Conservation (phyloP, 2,113 vertebrate genomes). For the Glaucidium brasilianum region DNA sequence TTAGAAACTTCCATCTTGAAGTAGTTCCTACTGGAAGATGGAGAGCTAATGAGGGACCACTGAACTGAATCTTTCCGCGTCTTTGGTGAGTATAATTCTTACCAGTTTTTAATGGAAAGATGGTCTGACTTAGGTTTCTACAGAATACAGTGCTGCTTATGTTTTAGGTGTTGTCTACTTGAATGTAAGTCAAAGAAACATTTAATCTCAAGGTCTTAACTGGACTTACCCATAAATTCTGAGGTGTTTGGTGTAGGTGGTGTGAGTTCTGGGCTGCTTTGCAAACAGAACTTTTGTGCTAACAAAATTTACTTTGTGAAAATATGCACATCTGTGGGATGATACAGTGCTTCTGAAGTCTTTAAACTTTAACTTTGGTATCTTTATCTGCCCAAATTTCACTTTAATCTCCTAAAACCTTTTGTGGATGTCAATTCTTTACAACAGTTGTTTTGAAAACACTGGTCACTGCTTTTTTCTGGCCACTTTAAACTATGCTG, state of each 20-base stretch:
- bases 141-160: neutral
- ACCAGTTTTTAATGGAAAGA: neutral
- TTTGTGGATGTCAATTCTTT: neutral
- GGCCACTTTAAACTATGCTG: neutral
- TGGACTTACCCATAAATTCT: neutral
- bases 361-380: neutral
- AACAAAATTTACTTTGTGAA: neutral
- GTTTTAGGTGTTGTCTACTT: neutral
- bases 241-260: neutral
- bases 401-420: neutral
- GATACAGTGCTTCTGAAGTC: neutral
- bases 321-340: neutral
- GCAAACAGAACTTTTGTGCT: neutral
- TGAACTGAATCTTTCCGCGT: neutral
- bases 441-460: neutral
- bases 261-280: neutral
- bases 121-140: neutral
- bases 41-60: neutral
- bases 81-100: neutral
- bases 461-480: neutral
- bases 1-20: neutral
- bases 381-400: neutral
- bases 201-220: neutral
- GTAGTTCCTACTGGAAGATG: neutral
- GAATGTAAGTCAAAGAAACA: neutral